A percentile compares a stretch with the other conserved stretches of the same genome.
Evolutionary conservation across 37 sponge, comb jelly and placozoan species (phyloP).

Genomic region (Spongia lamella): DNA sequence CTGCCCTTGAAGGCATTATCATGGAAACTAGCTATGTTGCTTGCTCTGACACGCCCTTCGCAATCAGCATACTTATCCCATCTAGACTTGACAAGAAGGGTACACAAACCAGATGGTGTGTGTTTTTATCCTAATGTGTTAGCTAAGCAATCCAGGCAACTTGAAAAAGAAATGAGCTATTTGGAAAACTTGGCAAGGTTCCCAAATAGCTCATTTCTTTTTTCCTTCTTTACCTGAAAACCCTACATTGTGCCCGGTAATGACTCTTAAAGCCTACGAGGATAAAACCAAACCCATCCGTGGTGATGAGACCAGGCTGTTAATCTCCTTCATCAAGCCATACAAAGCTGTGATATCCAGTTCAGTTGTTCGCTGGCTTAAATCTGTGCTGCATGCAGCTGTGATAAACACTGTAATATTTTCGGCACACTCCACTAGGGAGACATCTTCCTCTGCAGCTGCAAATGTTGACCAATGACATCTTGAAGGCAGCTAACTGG

Average conservation of each 20-base stretch:
- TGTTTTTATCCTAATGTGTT: neutral
- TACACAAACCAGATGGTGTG: constrained; percentile 12
- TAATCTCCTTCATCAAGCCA: constrained; percentile 36
- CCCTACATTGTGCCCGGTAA: constrained; percentile 24
- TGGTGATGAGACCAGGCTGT: constrained; percentile 11
- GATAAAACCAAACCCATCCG: constrained; percentile 2
- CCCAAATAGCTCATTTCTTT: constrained; percentile 12
- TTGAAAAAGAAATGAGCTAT: too few species aligned
- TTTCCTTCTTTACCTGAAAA: constrained; percentile 31
- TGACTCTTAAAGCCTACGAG: constrained; percentile 24
- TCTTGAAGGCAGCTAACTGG: constrained; percentile 43
- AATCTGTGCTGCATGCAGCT: too few species aligned
- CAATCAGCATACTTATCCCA: neutral
- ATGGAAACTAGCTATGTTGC: constrained; percentile 28
- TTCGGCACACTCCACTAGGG: too few species aligned
- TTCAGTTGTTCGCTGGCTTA: too few species aligned
- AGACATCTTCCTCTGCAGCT: neutral
- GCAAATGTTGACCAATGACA: constrained; percentile 23
- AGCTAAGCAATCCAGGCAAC: constrained; percentile 20
- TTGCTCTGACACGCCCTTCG: constrained; percentile 3
- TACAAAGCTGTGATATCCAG: too few species aligned
- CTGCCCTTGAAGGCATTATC: constrained; percentile 18
- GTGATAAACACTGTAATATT: too few species aligned
- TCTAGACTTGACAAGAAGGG: neutral
- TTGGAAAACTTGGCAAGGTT: too few species aligned